Conservation (phyloP, 2,888 invertebrate genomes). For the Entomobrya multifasciata region DNA sequence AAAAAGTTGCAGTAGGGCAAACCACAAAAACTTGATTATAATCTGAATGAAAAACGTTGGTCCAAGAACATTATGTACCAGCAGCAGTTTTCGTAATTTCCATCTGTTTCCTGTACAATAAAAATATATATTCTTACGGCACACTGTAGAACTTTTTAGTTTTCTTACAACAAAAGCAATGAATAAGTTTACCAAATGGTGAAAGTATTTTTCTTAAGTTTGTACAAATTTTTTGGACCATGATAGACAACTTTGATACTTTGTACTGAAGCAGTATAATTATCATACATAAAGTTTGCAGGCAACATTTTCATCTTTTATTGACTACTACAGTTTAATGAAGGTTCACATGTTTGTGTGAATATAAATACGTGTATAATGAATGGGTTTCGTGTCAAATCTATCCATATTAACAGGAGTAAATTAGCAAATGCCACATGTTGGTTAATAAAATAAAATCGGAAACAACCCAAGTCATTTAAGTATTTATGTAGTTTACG, state of each 20-base stretch:
- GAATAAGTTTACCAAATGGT: too few species aligned
- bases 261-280: neutral
- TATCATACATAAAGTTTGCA: neutral
- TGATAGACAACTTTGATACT: neutral
- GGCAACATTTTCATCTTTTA: neutral
- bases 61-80: neutral
- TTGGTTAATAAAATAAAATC: slow-evolving; percentile 36
- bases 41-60: neutral
- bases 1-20: too few species aligned
- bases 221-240: too few species aligned
- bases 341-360: neutral
- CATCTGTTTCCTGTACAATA: slow-evolving; percentile 38
- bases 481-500: too few species aligned
- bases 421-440: slow-evolving; percentile 65
- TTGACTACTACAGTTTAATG: neutral
- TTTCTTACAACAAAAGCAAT: too few species aligned
- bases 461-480: too few species aligned
- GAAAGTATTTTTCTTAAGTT: too few species aligned
- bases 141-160: too few species aligned
- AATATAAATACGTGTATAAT: slow-evolving; percentile 18
- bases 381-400: slow-evolving; percentile 43
- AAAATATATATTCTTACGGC: too few species aligned
- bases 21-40: slow-evolving; percentile 28
- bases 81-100: neutral
- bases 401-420: slow-evolving; percentile 41